Base-by-base conservation (phyloP, 1,140 invertebrate species). In the Agraylea sexmaculata region DNA sequence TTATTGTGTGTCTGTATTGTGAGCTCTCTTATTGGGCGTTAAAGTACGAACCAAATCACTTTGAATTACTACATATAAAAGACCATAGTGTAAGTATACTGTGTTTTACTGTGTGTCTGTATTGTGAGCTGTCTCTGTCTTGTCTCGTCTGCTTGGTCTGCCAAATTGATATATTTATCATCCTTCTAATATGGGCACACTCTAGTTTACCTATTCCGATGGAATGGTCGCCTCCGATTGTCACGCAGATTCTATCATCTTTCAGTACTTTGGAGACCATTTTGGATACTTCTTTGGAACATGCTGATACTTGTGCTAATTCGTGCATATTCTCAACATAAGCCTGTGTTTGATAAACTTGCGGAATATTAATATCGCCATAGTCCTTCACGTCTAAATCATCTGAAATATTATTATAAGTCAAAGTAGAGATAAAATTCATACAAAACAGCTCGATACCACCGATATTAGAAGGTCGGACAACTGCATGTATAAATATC, bases 171-270 rank as follows among this genome's bases (percentile, higher is more conserved):
- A n/a, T n/a, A n/a, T n/a, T n/a, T n/a, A n/a, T n/a, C n/a, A n/a
- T n/a, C n/a, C 25, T 12, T 27, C 8, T 27, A 8, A 27, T 12
- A 12, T 27, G 21, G 15, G 21, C 13, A 11, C 25, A 12, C 19
- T 16, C 37, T n/a, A 37, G 46, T 63, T 55, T 55, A 73, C 70
- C 82, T 43, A 89, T 78, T 51, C 80, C 80, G 43, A 92, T 77
- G 38, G 84, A 85, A 64, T 96, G 92, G 59, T 95, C 90, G 10
- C 92, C 91, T 11, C 83, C 83, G 21, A 87, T 57, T 1, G 78
- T 80, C 13, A 87, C 56, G 35, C 73, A 78, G 36, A 76, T 62
- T 42, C 78, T 59, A 27, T 64, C 69, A 31, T 85, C 75, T 32
- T 54, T 58, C 2, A 87, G 56, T 13, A 86, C 64, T 46, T 73